A percentile compares a stretch with the other conserved stretches of the same genome.
phyloP scores from a whole-genome alignment of 1,140 invertebrate species.

The Chironomus striatipennis region DNA sequence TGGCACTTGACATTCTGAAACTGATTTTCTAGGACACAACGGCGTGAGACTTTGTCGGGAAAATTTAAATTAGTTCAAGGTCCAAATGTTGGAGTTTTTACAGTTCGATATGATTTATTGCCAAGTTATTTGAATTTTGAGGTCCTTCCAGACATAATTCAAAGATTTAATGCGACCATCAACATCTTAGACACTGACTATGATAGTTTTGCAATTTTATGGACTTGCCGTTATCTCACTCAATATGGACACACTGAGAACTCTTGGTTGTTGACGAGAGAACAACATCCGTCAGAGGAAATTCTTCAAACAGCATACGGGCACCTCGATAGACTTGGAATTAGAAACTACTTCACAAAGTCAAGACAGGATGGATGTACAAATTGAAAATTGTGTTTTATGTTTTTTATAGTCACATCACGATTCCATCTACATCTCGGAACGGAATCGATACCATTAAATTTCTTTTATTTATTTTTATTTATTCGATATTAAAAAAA shows the following conservation, averaged over 20 bases:
- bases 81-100: slow-evolving; percentile 57
- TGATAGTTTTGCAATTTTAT: slow-evolving; percentile 59
- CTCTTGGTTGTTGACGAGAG: slow-evolving; percentile 63
- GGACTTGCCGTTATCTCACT: slow-evolving; percentile 59
- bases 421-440: neutral
- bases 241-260: slow-evolving; percentile 44
- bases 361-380: slow-evolving; percentile 63
- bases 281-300: slow-evolving; percentile 49
- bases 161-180: slow-evolving; percentile 56
- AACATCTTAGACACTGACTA: slow-evolving; percentile 68
- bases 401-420: neutral
- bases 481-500: neutral
- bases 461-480: no score
- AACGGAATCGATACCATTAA: neutral
- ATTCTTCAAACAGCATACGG: slow-evolving; percentile 59
- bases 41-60: slow-evolving; percentile 60
- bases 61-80: slow-evolving; percentile 53
- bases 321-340: slow-evolving; percentile 61
- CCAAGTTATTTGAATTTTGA: slow-evolving; percentile 42
- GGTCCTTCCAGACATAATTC: neutral
- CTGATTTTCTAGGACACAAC: slow-evolving; percentile 44
- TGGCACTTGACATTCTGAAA: neutral
- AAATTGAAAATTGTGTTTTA: neutral
- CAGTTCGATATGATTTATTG: slow-evolving; percentile 58
- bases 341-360: slow-evolving; percentile 66